phyloP scores from a whole-genome alignment of 2,888 invertebrate genomes.

The Spilarctia lutea region DNA sequence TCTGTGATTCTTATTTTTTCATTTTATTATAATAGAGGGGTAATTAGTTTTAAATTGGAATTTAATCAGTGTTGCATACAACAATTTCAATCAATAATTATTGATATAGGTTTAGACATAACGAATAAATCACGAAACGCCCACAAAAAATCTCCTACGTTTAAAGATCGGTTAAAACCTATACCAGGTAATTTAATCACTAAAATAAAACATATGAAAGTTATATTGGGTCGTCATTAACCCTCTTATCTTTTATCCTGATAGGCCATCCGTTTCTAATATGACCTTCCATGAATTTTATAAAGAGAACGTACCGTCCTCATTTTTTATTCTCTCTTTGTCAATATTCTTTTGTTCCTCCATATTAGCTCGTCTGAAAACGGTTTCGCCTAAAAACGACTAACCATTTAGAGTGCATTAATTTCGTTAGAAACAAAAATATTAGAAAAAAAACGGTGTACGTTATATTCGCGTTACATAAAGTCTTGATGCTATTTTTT shows the following conservation, averaged over 20 bases:
- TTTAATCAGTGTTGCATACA: neutral
- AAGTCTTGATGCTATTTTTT: neutral
- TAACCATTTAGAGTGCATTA: neutral
- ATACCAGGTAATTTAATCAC: neutral
- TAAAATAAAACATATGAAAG: neutral
- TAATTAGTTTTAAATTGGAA: neutral
- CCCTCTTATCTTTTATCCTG: slow-evolving; percentile 3
- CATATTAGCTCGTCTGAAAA: neutral
- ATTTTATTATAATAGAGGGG: too few relatives aligned
- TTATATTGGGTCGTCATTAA: neutral
- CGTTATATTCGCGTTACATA: neutral
- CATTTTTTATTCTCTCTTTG: slow-evolving; percentile 4
- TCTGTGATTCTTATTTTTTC: too few relatives aligned
- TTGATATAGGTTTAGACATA: neutral
- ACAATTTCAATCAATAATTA: neutral
- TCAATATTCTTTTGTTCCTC: slow-evolving; percentile 3
- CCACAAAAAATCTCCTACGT: neutral
- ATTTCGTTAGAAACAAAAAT: neutral
- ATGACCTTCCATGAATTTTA: slow-evolving; percentile 1
- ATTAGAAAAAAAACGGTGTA: too few relatives aligned
- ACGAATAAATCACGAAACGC: neutral
- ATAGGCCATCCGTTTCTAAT: neutral
- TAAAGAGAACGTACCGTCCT: neutral
- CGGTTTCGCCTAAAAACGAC: neutral
- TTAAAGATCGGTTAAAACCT: neutral